Percentiles rank a stretch among this genome's conserved stretches.
These are phyloP conservation scores for Oligia latruncula DNA, from an alignment of 2,888 invertebrate genomes.

Conservation along the genomic window DNA sequence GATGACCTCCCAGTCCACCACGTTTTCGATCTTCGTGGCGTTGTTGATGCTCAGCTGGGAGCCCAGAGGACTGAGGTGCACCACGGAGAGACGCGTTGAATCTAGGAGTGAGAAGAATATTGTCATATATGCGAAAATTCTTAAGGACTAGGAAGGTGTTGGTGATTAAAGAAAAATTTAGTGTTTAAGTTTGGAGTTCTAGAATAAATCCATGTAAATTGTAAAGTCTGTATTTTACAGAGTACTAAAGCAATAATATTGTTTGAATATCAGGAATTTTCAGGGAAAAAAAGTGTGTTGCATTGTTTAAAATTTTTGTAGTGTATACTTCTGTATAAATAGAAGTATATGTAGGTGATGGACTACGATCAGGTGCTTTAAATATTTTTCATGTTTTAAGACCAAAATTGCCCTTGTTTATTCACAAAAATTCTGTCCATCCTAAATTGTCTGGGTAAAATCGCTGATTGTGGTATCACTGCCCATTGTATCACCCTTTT, in stretches of 20 bases:
- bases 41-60: constrained; percentile 95
- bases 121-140: background rate
- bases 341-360: background rate
- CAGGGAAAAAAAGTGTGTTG: background rate
- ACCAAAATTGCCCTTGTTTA: background rate
- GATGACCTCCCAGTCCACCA: constrained; percentile 97
- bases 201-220: background rate
- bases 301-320: background rate
- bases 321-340: background rate
- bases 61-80: constrained; percentile 95
- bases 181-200: background rate
- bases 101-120: constrained; percentile 81
- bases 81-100: constrained; percentile 94
- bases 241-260: background rate
- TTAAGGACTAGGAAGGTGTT: background rate
- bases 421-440: background rate
- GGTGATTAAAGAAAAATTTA: background rate
- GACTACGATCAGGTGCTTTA: background rate
- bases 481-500: background rate
- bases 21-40: constrained; percentile 95
- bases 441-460: background rate
- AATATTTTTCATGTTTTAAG: background rate
- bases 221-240: background rate
- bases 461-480: background rate
- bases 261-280: background rate